Base-by-base conservation (phyloP, 2,113 vertebrate genomes). In the Pithys albifrons region DNA sequence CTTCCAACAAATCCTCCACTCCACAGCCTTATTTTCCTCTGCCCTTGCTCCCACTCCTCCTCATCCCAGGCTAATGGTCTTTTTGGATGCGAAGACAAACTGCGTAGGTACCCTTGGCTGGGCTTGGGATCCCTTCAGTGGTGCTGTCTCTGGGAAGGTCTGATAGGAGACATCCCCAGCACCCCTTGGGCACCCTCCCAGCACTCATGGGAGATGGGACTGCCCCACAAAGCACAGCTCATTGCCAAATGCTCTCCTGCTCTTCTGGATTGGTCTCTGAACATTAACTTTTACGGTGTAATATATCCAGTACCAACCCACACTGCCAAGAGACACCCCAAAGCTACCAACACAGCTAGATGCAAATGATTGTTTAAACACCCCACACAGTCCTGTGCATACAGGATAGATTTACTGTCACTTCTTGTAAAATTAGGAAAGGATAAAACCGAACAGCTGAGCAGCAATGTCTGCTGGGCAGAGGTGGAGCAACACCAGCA, bases 401-500 rank as follows among this genome's bases (percentile, higher is more conserved):
- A 43, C 1, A 0, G 70, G 77, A 93, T 81, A 43, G 88, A 96
- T 94, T 95, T 90, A 70, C 89, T 91, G 88, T 91, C 92, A 81
- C 87, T 91, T 86, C 91, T 86, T 67, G 57, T 95, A 75, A 83
- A 93, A 93, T 76, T 75, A 70, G 78, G 78, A 95, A 61, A 49
- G 85, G 91, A 71, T 91, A 84, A 89, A 93, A 94, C 52, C 82
- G 80, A 92, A 73, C 37, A 83, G 75, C 78, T 57, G 79, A 94
- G 80, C 70, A 91, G 83, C 62, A 51, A 65, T 20, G 43, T 74
- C 76, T 86, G 61, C 86, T 37, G 57, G 75, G 71, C 54, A 43
- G 9, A 1, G 2, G 3, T 13, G n/a, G 15, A 81, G 35, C 11
- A 66, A 39, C 61, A 79, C 28, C 62, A 58, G 80, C 2, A 0